Percentiles rank a stretch among this genome's conserved stretches.
Evolutionary conservation across 1,140 invertebrate species (phyloP).

Genomic region (Phortica variegata): DNA sequence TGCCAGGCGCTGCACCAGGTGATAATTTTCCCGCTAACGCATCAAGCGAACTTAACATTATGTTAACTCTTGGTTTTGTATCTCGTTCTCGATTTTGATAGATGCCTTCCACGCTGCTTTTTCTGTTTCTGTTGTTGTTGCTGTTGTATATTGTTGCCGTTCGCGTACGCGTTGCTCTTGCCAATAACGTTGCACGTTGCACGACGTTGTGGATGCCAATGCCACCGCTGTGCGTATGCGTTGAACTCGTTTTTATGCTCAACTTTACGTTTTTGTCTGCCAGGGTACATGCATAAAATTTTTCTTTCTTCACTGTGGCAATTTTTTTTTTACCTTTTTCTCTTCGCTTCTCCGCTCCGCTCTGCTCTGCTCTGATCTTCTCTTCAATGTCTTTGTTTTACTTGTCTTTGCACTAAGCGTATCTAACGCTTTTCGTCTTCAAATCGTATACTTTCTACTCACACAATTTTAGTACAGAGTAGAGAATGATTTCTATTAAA

Average conservation of each 20-base stretch:
- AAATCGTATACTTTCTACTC: too few relatives aligned
- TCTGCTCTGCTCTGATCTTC: background rate
- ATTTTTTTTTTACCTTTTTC: slow-evolving; percentile 4
- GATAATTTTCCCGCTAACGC: slow-evolving; percentile 79
- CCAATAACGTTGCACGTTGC: too few relatives aligned
- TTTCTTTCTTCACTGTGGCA: background rate
- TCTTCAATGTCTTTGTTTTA: background rate
- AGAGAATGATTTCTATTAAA: too few relatives aligned
- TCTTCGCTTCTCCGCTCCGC: slow-evolving; percentile 10
- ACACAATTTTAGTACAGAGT: too few relatives aligned
- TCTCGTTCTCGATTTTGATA: background rate
- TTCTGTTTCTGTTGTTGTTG: too few relatives aligned
- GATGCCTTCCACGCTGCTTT: background rate
- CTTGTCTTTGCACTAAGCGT: background rate
- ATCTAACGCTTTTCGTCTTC: too few relatives aligned
- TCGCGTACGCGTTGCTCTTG: too few relatives aligned
- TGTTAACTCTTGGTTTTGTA: slow-evolving; percentile 8
- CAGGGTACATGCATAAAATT: background rate
- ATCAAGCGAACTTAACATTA: slow-evolving; percentile 76
- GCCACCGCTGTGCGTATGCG: too few relatives aligned
- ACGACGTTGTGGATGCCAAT: background rate
- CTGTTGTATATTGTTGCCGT: too few relatives aligned
- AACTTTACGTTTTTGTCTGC: slow-evolving; percentile 1
- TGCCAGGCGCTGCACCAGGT: slow-evolving; percentile 60
- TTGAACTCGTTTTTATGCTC: background rate